Percentiles rank a stretch among this genome's conserved stretches.
Evolutionary conservation across 1,140 invertebrate species (phyloP).

Genomic region (Bradynema listronoti): DNA sequence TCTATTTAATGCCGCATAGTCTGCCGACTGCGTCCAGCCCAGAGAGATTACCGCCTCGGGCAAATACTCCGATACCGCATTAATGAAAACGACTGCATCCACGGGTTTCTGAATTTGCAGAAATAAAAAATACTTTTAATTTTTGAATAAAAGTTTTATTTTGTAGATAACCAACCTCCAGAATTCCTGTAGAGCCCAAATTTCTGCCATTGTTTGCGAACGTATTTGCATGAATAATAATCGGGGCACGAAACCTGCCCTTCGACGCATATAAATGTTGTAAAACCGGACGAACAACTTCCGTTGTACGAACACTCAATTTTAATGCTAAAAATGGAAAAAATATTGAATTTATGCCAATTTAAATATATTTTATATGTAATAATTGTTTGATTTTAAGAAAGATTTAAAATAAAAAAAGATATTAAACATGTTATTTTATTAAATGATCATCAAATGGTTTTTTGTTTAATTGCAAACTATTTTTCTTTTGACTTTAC

Average conservation of each 20-base stretch:
- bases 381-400: no score
- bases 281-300: slow-evolving; percentile 29
- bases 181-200: no score
- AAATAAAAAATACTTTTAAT: neutral
- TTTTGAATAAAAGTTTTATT: neutral
- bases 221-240: slow-evolving; percentile 40
- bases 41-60: slow-evolving; percentile 46
- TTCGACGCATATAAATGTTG: slow-evolving; percentile 42
- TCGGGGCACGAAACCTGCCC: slow-evolving; percentile 33
- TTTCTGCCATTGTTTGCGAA: slow-evolving; percentile 27
- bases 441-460: neutral
- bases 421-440: neutral
- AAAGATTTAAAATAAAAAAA: neutral
- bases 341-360: no score
- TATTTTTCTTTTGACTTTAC: neutral
- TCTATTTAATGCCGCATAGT: slow-evolving; percentile 29
- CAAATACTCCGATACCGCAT: slow-evolving; percentile 32
- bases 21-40: slow-evolving; percentile 38
- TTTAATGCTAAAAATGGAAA: slow-evolving; percentile 33
- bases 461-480: neutral
- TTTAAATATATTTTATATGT: no score
- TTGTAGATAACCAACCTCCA: no score
- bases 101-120: slow-evolving; percentile 32
- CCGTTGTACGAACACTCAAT: slow-evolving; percentile 41
- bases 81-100: slow-evolving; percentile 34